Evolutionary conservation across 2,113 vertebrate genomes (phyloP), one percentile per base, ranked within the genome.

Genomic region (Poeciliopsis prolifica): DNA sequence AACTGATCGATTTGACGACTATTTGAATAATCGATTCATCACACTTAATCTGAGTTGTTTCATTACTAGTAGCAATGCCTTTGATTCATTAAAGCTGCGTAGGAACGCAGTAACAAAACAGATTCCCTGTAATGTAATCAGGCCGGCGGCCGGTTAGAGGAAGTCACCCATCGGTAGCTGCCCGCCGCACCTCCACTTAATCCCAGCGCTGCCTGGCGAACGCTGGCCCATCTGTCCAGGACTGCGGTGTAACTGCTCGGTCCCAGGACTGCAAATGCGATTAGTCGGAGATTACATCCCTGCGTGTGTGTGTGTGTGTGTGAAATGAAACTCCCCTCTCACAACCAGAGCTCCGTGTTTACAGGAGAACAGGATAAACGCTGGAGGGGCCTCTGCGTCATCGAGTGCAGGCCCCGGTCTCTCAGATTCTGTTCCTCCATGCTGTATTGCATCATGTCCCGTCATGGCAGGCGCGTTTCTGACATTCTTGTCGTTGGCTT

Each of bases 211-310:
- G 66, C 78, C 75, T 74, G 51, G 12, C 84, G 77, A 84, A 76
- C 48, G 31, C 67, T 33, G 78, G 69, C 77, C 91, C 90, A 92
- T 93, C 91, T 92, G 91, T 74, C 90, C 75, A 84, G 51, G 65
- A 26, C 75, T 61, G 75, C 68, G 72, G 68, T 87, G 68, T 76
- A 82, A 73, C 80, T 88, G 80, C 84, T 85, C 86, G 33, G 72
- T 84, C 86, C 79, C 81, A 87, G 84, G 78, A 83, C 71, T 77
- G 79, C 78, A 88, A 91, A 91, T 86, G 88, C 89, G 90, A 93
- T 93, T 93, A 91, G 87, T 89, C 77, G 31, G 89, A 90, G 89
- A 91, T 92, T 92, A 88, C 80, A 74, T 91, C 60, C 87, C 75
- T 81, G 87, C 35, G 35, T 37, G 2, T 35, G 35, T 35, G 31